These are phyloP conservation scores for Drosophila athabasca DNA, from an alignment of 1,140 invertebrate species.

Conservation along the genomic window DNA sequence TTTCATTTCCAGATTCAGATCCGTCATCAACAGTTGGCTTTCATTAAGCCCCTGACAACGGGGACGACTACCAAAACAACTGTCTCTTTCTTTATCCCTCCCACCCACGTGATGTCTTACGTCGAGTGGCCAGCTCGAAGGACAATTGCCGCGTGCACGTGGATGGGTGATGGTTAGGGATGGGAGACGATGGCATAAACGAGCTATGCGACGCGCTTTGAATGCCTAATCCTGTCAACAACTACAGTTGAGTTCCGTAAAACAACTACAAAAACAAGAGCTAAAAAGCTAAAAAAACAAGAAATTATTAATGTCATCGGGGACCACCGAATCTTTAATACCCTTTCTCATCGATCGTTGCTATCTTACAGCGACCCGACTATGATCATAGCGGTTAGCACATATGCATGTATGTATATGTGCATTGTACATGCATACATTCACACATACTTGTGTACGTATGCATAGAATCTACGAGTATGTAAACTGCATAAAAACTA, in stretches of 20 bases:
- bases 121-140: constrained; percentile 40
- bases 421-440: too few species aligned
- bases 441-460: too few species aligned
- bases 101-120: neutral
- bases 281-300: constrained; percentile 3
- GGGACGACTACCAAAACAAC: neutral
- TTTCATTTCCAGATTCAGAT: constrained; percentile 26
- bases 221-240: constrained; percentile 63
- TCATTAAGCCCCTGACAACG: constrained; percentile 38
- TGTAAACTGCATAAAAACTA: too few species aligned
- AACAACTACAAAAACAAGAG: constrained; percentile 28
- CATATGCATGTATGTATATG: too few species aligned
- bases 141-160: constrained; percentile 52
- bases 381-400: too few species aligned
- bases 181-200: constrained; percentile 18
- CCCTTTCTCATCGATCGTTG: too few species aligned
- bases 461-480: too few species aligned
- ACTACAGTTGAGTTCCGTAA: constrained; percentile 17
- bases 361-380: too few species aligned
- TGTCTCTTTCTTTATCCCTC: constrained; percentile 11
- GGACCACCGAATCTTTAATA: too few species aligned
- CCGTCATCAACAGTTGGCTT: constrained; percentile 45
- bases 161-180: constrained; percentile 21
- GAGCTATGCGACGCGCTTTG: constrained; percentile 38
- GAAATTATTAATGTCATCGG: neutral